A percentile compares a stretch with the other conserved stretches of the same genome.
Conservation (phyloP, 2,888 invertebrate species). For the Caenorhabditis zanzibari region DNA sequence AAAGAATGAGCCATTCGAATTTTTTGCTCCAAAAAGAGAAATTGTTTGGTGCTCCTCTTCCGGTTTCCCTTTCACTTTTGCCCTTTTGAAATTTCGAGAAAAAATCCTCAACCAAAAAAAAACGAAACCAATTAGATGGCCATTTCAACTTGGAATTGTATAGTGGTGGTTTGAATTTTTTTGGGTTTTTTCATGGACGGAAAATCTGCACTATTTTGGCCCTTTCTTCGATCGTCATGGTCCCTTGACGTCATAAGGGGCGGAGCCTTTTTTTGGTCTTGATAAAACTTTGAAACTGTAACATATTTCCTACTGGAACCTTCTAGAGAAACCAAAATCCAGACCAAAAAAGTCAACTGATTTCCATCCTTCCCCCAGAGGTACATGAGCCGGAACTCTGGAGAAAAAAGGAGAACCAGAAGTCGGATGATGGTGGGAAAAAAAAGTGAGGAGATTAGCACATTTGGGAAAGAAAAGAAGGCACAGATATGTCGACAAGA, state of each 20-base stretch:
- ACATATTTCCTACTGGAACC: no score
- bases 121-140: slow-evolving; percentile 34
- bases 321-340: no score
- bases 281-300: no score
- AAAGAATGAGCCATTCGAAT: no score
- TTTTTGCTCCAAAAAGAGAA: no score
- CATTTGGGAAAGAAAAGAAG: slow-evolving; percentile 1
- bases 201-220: neutral
- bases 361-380: no score
- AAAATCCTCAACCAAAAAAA: neutral
- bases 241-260: no score
- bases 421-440: slow-evolving; percentile 1
- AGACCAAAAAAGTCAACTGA: no score
- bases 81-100: neutral
- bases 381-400: no score
- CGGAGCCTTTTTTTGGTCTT: no score
- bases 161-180: neutral
- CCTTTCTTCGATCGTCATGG: no score
- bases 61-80: slow-evolving; percentile 19
- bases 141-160: neutral
- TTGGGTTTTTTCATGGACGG: neutral
- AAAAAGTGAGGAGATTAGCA: slow-evolving; percentile 21
- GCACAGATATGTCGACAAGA: slow-evolving; percentile 32
- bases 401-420: neutral
- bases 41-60: neutral